These are phyloP conservation scores for Synergus umbraculus DNA, from an alignment of 2,888 invertebrate genomes.

Conservation along the genomic window DNA sequence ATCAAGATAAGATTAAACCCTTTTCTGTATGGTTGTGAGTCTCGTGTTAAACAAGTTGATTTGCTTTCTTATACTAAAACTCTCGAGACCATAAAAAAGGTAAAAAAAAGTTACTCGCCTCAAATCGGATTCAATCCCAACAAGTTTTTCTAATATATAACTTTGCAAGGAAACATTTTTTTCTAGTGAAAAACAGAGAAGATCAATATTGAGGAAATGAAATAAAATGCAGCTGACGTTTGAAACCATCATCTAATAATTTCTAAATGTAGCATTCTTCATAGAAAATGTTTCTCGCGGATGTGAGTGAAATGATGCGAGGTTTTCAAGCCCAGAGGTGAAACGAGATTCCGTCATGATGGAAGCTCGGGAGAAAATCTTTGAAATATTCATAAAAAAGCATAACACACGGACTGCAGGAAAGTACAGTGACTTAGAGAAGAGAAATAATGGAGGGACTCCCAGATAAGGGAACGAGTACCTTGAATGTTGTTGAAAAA, in stretches of 20 bases:
- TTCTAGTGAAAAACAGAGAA: neutral
- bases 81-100: neutral
- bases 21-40: neutral
- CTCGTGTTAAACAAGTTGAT: neutral
- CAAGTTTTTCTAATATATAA: neutral
- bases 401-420: neutral
- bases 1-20: neutral
- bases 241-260: too few relatives aligned
- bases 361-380: neutral
- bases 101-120: neutral
- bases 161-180: neutral
- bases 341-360: neutral
- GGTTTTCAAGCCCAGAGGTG: neutral
- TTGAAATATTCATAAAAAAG: constrained; percentile 27
- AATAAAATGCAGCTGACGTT: too few relatives aligned
- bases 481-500: constrained; percentile 5
- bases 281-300: neutral
- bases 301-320: constrained; percentile 11
- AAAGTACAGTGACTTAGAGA: neutral
- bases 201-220: too few relatives aligned
- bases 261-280: neutral
- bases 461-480: neutral
- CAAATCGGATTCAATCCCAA: neutral
- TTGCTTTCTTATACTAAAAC: neutral
- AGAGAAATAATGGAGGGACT: neutral